phyloP scores from a whole-genome alignment of 2,113 vertebrate species.

The Lepus americanus region DNA sequence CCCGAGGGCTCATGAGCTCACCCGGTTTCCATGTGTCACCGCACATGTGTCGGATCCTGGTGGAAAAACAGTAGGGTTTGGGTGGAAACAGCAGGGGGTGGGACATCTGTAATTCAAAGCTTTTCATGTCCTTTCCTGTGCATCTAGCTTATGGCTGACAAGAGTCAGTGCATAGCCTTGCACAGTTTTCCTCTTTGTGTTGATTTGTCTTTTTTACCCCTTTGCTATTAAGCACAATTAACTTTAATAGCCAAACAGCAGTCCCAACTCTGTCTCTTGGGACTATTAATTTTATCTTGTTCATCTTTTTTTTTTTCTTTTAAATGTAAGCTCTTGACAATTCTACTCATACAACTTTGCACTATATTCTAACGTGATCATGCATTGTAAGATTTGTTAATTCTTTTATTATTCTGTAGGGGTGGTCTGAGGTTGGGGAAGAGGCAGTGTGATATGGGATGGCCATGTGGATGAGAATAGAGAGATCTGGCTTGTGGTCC shows the following conservation, averaged over 20 bases:
- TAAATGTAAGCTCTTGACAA: conserved; percentile 28
- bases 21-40: conserved; percentile 76
- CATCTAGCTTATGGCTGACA: conserved; percentile 32
- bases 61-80: conserved; percentile 73
- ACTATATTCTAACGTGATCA: conserved; percentile 13
- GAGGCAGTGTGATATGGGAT: not conserved
- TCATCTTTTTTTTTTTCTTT: not conserved
- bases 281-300: conserved; percentile 55
- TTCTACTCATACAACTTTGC: not conserved
- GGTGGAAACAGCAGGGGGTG: conserved; percentile 79
- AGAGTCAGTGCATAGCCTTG: not conserved
- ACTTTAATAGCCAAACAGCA: conserved; percentile 6
- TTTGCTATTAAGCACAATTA: not conserved
- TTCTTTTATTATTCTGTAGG: not conserved
- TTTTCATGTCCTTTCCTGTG: conserved; percentile 72
- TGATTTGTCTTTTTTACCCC: not conserved
- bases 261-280: not conserved
- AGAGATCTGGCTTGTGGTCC: not conserved
- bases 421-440: not conserved
- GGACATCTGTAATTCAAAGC: conserved; percentile 70
- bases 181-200: not conserved
- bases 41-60: conserved; percentile 52
- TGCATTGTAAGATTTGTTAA: not conserved
- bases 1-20: conserved; percentile 75
- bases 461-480: not conserved